Evolutionary conservation across 2,888 invertebrate species (phyloP).

Genomic region (Seladonia tumulorum): DNA sequence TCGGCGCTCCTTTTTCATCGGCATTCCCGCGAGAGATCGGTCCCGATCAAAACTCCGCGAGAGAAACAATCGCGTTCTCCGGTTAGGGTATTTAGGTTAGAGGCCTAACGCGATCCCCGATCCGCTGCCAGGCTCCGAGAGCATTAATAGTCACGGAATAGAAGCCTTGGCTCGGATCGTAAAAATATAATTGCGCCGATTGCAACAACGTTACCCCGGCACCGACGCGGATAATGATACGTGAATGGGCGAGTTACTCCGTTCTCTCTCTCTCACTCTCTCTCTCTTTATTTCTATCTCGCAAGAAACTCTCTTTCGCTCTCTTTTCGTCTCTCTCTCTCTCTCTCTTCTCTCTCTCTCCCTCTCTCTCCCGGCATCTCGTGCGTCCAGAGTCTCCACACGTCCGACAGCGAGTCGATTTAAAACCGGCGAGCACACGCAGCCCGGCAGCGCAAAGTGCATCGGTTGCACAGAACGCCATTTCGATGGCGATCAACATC

Average conservation of each 20-base stretch:
- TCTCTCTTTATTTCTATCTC: neutral
- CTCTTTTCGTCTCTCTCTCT: neutral
- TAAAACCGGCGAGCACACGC: constrained; percentile 37
- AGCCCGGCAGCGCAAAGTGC: constrained; percentile 59
- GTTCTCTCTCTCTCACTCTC: neutral
- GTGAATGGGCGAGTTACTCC: constrained; percentile 74
- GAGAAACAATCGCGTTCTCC: constrained; percentile 44
- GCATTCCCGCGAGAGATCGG: constrained; percentile 14
- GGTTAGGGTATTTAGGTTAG: constrained; percentile 73
- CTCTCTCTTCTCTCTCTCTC: too few species aligned
- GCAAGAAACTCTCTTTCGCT: neutral
- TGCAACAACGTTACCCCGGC: constrained; percentile 81
- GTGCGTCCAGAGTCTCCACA: neutral
- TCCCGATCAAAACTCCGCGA: constrained; percentile 41
- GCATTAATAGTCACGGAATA: constrained; percentile 74
- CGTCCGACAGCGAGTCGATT: neutral
- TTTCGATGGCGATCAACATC: constrained; percentile 37
- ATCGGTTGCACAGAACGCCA: constrained; percentile 65
- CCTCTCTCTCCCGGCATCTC: constrained; percentile 59
- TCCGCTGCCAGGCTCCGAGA: constrained; percentile 22
- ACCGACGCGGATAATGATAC: constrained; percentile 81
- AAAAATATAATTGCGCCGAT: constrained; percentile 81
- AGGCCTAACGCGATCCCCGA: constrained; percentile 36
- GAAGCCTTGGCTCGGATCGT: constrained; percentile 78
- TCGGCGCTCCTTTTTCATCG: constrained; percentile 21